Percentiles rank a stretch among this genome's conserved stretches.
These are phyloP conservation scores for Parascotia fuliginaria DNA, from an alignment of 2,888 invertebrate genomes.

Conservation along the genomic window DNA sequence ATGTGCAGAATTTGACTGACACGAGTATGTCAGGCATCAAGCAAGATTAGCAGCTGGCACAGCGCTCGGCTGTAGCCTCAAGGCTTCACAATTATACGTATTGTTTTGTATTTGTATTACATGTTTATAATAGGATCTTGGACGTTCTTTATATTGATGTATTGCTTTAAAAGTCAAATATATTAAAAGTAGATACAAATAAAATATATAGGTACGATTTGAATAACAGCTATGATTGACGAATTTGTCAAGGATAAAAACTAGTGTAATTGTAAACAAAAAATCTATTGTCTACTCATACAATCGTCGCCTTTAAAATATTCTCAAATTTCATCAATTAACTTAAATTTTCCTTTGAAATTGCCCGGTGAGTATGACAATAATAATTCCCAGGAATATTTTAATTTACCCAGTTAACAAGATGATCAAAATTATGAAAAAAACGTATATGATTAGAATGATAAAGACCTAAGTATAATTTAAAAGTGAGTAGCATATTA, in stretches of 20 bases:
- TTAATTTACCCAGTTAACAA: slow-evolving; percentile 42
- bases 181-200: too few relatives aligned
- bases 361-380: not conserved
- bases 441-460: slow-evolving; percentile 40
- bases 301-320: not conserved
- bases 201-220: too few relatives aligned
- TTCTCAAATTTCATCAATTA: not conserved
- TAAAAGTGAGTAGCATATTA: slow-evolving; percentile 27
- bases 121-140: not conserved
- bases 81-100: slow-evolving; percentile 4
- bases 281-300: too few relatives aligned
- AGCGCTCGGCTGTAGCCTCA: not conserved
- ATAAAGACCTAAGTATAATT: slow-evolving; percentile 24
- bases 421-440: slow-evolving; percentile 45
- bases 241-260: too few relatives aligned
- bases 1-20: slow-evolving; percentile 11
- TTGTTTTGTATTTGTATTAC: not conserved
- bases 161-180: too few relatives aligned
- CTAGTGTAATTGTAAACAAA: too few relatives aligned
- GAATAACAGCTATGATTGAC: too few relatives aligned
- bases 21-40: slow-evolving; percentile 2
- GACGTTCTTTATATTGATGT: not conserved
- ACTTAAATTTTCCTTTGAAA: not conserved
- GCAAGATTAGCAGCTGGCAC: slow-evolving; percentile 8
- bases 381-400: slow-evolving; percentile 5